These are phyloP conservation scores for Subacronicta megacephala DNA, from an alignment of 2,888 invertebrate genomes.

Conservation along the genomic window DNA sequence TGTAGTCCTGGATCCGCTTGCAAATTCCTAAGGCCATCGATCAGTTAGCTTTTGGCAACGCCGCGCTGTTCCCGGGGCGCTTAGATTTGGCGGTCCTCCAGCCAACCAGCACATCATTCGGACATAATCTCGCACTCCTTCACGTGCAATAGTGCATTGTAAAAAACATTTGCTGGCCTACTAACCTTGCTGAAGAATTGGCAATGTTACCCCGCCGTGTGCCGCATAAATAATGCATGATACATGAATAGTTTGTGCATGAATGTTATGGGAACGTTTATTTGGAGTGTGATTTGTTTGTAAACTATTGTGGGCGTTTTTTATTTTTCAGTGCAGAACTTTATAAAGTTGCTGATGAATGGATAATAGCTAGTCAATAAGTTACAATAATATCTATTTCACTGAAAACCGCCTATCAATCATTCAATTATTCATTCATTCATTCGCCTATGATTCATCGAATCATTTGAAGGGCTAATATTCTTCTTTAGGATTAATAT, in stretches of 20 bases:
- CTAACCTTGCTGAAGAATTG: conserved; percentile 53
- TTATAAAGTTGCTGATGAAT: no score
- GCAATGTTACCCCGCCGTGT: conserved; percentile 26
- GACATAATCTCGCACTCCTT: conserved; percentile 68
- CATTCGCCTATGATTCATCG: no score
- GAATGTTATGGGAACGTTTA: conserved; percentile 26
- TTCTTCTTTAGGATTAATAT: no score
- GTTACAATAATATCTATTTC: no score
- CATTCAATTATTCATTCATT: no score
- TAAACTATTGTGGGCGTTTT: conserved; percentile 16
- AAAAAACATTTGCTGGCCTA: conserved; percentile 63
- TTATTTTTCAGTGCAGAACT: neutral
- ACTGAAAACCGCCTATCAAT: no score
- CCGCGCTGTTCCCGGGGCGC: conserved; percentile 64
- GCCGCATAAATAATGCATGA: conserved; percentile 43
- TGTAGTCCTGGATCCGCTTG: conserved; percentile 57
- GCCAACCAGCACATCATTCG: conserved; percentile 66
- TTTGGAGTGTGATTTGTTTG: conserved; percentile 38
- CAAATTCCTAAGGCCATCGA: conserved; percentile 72
- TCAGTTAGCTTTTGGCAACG: conserved; percentile 72
- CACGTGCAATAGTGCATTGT: conserved; percentile 63
- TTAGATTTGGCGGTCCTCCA: conserved; percentile 69
- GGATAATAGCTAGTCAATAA: no score
- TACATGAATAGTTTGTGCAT: conserved; percentile 26
- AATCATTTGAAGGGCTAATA: no score